A percentile compares a stretch with the other conserved stretches of the same genome.
phyloP scores from a whole-genome alignment of 2,113 vertebrate species.

The Neotragus moschatus region DNA sequence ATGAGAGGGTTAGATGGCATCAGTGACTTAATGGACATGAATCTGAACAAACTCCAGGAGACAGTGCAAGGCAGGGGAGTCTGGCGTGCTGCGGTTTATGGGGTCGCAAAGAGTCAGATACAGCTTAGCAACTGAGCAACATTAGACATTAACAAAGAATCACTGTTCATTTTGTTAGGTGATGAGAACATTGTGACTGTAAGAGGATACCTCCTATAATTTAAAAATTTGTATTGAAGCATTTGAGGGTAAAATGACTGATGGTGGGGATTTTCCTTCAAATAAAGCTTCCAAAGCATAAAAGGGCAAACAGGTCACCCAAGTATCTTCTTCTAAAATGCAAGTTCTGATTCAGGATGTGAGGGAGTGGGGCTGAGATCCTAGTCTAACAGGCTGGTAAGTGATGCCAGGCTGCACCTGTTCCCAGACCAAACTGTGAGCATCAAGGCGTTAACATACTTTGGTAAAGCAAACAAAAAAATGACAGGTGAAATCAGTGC shows the following conservation, averaged over 20 bases:
- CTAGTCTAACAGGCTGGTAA: not conserved
- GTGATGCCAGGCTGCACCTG: not conserved
- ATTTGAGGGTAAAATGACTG: not conserved
- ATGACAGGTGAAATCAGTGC: not conserved
- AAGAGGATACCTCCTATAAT: not conserved
- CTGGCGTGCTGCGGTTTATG: not conserved
- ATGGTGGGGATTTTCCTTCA: not conserved
- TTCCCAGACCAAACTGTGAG: not conserved
- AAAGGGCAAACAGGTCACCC: not conserved
- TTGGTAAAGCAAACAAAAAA: not conserved
- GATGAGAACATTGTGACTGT: not conserved
- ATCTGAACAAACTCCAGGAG: not conserved
- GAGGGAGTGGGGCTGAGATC: not conserved
- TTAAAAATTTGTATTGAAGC: not conserved
- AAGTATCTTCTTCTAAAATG: not conserved
- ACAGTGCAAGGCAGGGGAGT: not conserved
- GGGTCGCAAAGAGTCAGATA: not conserved
- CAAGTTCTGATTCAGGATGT: not conserved
- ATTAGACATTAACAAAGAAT: not conserved
- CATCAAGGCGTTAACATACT: not conserved
- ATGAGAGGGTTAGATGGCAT: not conserved
- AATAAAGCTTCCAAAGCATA: not conserved
- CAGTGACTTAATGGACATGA: not conserved
- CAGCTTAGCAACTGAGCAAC: not conserved
- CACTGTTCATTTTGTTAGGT: not conserved